Conservation (phyloP, 2,797 vertebrate species). For the Setipinna tenuifilis region DNA sequence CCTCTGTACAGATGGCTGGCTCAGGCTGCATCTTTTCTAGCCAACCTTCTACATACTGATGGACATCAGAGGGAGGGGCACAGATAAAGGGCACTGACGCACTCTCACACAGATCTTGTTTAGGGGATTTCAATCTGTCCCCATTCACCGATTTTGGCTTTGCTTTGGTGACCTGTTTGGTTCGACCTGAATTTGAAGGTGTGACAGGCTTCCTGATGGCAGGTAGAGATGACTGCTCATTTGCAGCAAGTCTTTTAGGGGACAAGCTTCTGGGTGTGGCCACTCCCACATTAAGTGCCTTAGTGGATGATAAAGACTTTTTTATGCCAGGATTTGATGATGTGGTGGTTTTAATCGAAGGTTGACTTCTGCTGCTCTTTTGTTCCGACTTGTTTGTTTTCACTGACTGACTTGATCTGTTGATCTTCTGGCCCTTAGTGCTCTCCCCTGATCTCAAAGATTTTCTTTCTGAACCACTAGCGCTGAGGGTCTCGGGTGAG, state of each 20-base stretch:
- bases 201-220: not conserved
- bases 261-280: slow-evolving; percentile 41
- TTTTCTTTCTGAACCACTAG: slow-evolving; percentile 52
- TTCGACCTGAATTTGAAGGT: slow-evolving; percentile 61
- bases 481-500: slow-evolving; percentile 54
- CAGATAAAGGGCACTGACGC: slow-evolving; percentile 65
- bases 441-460: slow-evolving; percentile 60
- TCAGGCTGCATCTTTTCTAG: slow-evolving; percentile 79
- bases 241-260: slow-evolving; percentile 41
- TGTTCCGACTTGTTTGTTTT: slow-evolving; percentile 48
- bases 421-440: slow-evolving; percentile 53
- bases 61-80: slow-evolving; percentile 64
- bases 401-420: slow-evolving; percentile 26
- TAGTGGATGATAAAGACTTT: slow-evolving; percentile 37
- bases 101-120: slow-evolving; percentile 61
- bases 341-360: slow-evolving; percentile 47
- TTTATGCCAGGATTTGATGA: slow-evolving; percentile 39
- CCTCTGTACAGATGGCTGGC: slow-evolving; percentile 58
- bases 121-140: slow-evolving; percentile 58
- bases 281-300: slow-evolving; percentile 45
- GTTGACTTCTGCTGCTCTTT: slow-evolving; percentile 50
- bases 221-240: slow-evolving; percentile 39
- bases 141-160: slow-evolving; percentile 73
- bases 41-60: slow-evolving; percentile 88
- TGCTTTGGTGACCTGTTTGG: slow-evolving; percentile 69